Evolutionary conservation across 2,797 vertebrate genomes (phyloP).

Genomic region (Diglossa cyanea): DNA sequence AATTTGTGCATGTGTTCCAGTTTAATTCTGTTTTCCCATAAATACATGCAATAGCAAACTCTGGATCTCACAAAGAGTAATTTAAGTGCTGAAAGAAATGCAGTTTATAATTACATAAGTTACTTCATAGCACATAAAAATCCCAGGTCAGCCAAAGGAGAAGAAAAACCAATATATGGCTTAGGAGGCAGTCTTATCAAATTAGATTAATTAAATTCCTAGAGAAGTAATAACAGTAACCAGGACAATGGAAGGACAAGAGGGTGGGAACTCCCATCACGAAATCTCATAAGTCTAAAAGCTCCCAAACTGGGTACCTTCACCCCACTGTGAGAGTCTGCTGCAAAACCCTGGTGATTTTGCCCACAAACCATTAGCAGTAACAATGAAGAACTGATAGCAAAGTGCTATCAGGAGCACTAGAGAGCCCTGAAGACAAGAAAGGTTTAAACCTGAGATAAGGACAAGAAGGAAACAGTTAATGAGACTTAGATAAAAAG

Average conservation of each 20-base stretch:
- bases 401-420: neutral
- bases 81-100: neutral
- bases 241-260: neutral
- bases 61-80: neutral
- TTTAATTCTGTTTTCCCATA: neutral
- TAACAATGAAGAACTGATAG: neutral
- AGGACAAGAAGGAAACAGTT: neutral
- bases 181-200: neutral
- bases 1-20: neutral
- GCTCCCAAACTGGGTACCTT: neutral
- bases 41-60: neutral
- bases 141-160: neutral
- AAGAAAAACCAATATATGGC: neutral
- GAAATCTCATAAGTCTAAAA: neutral
- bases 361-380: neutral
- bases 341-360: neutral
- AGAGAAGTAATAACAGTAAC: neutral
- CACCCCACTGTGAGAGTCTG: rapidly evolving
- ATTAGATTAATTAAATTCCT: neutral
- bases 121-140: neutral
- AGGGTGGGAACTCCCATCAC: neutral
- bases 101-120: neutral
- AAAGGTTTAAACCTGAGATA: neutral
- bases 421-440: neutral
- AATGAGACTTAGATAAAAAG: neutral